phyloP scores from a whole-genome alignment of 2,113 vertebrate genomes.

The Epinephelus fuscoguttatus region DNA sequence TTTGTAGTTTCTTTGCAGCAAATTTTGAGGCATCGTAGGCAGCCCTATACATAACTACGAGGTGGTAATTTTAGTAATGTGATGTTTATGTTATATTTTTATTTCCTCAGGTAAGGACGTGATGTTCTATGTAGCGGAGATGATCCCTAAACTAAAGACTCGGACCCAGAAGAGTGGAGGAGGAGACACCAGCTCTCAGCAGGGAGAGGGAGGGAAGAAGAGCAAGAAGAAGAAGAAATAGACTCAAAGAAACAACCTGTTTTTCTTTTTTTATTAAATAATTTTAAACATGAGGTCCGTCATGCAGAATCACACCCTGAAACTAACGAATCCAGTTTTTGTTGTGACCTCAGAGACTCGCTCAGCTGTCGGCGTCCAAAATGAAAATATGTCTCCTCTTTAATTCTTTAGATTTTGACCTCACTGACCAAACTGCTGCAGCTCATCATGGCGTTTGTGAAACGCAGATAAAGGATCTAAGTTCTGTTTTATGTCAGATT shows the following conservation, averaged over 20 bases:
- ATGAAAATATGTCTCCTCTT: neutral
- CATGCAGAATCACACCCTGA: neutral
- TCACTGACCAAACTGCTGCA: neutral
- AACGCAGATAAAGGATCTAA: neutral
- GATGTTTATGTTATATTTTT: too few species aligned
- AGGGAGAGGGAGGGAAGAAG: constrained; percentile 95
- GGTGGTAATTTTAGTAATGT: too few species aligned
- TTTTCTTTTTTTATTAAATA: neutral
- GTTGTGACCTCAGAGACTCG: neutral
- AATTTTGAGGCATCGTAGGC: too few species aligned
- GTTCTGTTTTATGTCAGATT: neutral
- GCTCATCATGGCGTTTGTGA: neutral
- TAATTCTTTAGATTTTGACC: neutral
- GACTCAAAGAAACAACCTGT: neutral
- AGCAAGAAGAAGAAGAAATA: constrained; percentile 99
- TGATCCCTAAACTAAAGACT: constrained; percentile 97
- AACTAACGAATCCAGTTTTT: neutral
- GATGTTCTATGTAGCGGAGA: constrained; percentile 96
- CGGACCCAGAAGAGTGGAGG: constrained; percentile 93
- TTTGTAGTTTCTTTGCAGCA: too few species aligned
- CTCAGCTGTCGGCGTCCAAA: neutral
- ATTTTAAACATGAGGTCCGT: neutral
- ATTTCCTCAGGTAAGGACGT: constrained; percentile 89
- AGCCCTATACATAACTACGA: too few species aligned
- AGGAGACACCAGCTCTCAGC: constrained; percentile 89